Base-by-base conservation (phyloP, 2,113 vertebrate species). In the Lucifuga dentata region DNA sequence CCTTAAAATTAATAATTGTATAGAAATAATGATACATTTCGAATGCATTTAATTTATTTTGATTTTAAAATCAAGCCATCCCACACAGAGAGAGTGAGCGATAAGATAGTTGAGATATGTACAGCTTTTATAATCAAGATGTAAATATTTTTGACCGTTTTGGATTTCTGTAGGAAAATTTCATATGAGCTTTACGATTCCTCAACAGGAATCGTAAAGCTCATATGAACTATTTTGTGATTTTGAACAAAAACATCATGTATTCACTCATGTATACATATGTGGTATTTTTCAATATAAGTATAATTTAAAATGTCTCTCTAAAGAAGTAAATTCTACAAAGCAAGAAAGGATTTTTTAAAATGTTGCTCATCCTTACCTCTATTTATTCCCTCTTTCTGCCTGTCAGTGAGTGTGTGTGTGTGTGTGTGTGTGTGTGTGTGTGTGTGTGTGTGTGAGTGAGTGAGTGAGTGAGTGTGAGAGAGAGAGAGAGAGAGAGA, bases 331-430 rank as follows among this genome's bases (percentile, higher is more conserved):
- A 8, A 49, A 56, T 20, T 21, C 51, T 16, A 4, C 45, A 17
- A 3, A 13, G 16, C 50, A 59, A 8, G 5, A 32, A 39, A 40
- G 5, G 41, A 7, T 43, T 45, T 21, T 46, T 35, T 46, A 20
- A 12, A 7, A 59, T 50, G 35, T 33, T 41, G 16, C 59, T 51
- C 62, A 35, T 63, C 33, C 13, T 5, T 59, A 13, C 11, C 24
- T 36, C 15, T 79, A 52, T 72, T 83, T 75, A 62, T 78, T 83
- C 39, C 21, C 44, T 24, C 1, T 23, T 41, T 15, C 43, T 33
- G 61, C 44, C 15, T 41, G 38, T 76, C 38, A 67, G 8, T 64
- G 53, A 36, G 57, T 46, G 19, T 56, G 3, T n/a, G n/a, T n/a
- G n/a, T n/a, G n/a, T n/a, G n/a, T n/a, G n/a, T n/a, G n/a, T n/a